A percentile compares a stretch with the other conserved stretches of the same genome.
phyloP scores from a whole-genome alignment of 2,797 vertebrate species.

The Cyclura pinguis region DNA sequence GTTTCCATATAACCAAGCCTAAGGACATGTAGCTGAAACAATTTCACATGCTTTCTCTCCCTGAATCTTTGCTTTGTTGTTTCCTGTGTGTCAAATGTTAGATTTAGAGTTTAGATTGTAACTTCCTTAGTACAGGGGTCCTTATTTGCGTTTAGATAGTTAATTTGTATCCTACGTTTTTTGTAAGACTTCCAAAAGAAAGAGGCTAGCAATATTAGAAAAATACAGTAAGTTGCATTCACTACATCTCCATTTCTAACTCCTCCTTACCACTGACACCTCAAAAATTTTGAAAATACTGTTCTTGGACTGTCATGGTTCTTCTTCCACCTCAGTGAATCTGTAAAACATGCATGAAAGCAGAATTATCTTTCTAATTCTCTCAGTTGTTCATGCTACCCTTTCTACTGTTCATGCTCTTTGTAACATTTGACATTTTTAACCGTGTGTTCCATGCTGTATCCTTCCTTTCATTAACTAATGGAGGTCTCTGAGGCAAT shows the following conservation, averaged over 20 bases:
- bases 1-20: not conserved
- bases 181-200: not conserved
- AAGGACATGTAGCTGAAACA: not conserved
- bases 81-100: not conserved
- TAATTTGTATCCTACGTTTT: not conserved
- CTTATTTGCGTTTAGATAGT: not conserved
- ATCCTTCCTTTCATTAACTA: not conserved
- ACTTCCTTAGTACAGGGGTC: not conserved
- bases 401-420: not conserved
- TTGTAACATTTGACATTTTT: not conserved
- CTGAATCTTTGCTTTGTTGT: not conserved
- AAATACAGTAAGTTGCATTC: not conserved
- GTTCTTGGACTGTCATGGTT: not conserved
- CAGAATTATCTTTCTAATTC: not conserved
- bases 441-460: not conserved
- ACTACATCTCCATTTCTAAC: not conserved
- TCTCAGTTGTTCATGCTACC: not conserved
- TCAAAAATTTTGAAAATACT: not conserved
- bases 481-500: not conserved
- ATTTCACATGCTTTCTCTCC: too few relatives aligned
- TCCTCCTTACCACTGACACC: too few relatives aligned
- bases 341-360: not conserved
- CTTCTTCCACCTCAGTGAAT: not conserved
- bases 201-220: not conserved
- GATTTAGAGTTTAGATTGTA: not conserved